Conservation (phyloP, 2,888 invertebrate genomes). For the Priocnemis perturbator region DNA sequence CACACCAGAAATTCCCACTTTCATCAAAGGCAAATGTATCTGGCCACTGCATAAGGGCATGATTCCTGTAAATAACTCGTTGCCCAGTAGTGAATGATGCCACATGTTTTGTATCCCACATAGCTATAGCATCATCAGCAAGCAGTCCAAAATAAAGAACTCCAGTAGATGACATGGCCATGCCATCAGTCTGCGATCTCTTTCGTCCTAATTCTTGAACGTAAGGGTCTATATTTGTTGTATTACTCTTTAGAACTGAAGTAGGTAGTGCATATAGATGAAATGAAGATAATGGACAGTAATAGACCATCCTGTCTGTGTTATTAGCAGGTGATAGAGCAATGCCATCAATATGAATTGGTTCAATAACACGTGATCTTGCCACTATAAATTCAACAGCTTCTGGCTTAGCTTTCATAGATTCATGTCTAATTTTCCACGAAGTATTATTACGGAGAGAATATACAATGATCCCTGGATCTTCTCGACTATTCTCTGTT, state of each 20-base stretch:
- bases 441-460: slow-evolving; percentile 80
- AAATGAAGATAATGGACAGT: slow-evolving; percentile 82
- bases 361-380: slow-evolving; percentile 78
- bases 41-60: slow-evolving; percentile 84
- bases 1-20: slow-evolving; percentile 81
- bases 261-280: slow-evolving; percentile 82
- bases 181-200: slow-evolving; percentile 83
- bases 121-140: slow-evolving; percentile 82
- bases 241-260: slow-evolving; percentile 78
- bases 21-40: slow-evolving; percentile 83
- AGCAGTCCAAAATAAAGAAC: slow-evolving; percentile 83
- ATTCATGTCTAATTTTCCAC: slow-evolving; percentile 83
- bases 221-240: slow-evolving; percentile 69
- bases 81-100: slow-evolving; percentile 79
- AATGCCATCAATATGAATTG: slow-evolving; percentile 83
- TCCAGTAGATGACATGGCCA: slow-evolving; percentile 85
- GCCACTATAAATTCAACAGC: slow-evolving; percentile 80
- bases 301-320: slow-evolving; percentile 77
- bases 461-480: slow-evolving; percentile 86
- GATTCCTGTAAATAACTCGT: slow-evolving; percentile 82
- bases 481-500: slow-evolving; percentile 81
- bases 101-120: slow-evolving; percentile 80
- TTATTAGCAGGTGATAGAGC: slow-evolving; percentile 80
- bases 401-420: slow-evolving; percentile 80
- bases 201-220: slow-evolving; percentile 81